Conservation (phyloP, 2,888 invertebrate genomes). For the Cancer borealis region DNA sequence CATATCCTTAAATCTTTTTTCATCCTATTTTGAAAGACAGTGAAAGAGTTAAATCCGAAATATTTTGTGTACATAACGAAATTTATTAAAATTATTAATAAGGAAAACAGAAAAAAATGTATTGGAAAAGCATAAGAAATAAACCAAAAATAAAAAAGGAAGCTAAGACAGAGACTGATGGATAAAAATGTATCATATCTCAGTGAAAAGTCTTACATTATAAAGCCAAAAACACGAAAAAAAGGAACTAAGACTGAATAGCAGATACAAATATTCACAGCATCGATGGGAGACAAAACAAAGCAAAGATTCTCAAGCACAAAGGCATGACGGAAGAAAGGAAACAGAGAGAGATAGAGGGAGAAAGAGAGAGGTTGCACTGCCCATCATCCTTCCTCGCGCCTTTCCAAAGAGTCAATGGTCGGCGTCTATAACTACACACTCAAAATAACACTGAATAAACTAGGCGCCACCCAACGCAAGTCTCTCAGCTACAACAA, state of each 20-base stretch:
- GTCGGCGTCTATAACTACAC: not conserved
- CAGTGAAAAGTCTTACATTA: too few species aligned
- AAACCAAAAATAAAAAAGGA: not conserved
- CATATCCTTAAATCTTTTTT: not conserved
- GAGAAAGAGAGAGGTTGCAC: slow-evolving; percentile 28
- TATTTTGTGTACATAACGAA: not conserved
- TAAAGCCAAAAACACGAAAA: too few species aligned
- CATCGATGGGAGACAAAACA: not conserved
- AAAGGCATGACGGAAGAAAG: not conserved
- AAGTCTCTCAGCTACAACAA: not conserved
- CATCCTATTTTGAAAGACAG: not conserved
- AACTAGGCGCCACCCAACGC: not conserved
- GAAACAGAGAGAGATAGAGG: not conserved
- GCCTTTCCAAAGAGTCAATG: slow-evolving; percentile 41
- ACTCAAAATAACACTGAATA: not conserved
- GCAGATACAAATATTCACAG: not conserved
- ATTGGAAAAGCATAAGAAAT: not conserved
- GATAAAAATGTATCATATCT: not conserved
- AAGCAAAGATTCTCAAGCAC: not conserved
- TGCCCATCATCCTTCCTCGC: not conserved
- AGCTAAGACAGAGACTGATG: not conserved
- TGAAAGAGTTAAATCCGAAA: not conserved
- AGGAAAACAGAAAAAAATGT: not conserved
- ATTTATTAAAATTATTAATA: not conserved
- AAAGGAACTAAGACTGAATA: not conserved